These are phyloP conservation scores for Drosophila nebulosa DNA, from an alignment of 1,140 invertebrate genomes.

Conservation along the genomic window DNA sequence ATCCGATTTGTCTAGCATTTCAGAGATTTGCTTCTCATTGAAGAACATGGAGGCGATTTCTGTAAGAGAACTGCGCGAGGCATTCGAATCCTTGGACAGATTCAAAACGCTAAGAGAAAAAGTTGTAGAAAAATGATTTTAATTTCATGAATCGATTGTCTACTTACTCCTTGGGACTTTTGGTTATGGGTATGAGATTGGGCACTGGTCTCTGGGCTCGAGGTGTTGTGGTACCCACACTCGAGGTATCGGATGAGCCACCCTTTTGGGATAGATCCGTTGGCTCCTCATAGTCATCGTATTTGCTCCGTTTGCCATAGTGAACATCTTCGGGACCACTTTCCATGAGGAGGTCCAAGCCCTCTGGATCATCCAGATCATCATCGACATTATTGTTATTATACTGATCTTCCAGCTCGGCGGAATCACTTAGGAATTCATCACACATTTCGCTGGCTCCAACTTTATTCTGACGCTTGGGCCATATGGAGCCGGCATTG, in stretches of 20 bases:
- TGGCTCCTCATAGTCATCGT: slow-evolving; percentile 83
- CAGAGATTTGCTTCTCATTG: slow-evolving; percentile 74
- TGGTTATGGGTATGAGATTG: slow-evolving; percentile 86
- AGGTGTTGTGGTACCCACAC: slow-evolving; percentile 68
- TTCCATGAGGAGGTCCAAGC: slow-evolving; percentile 29
- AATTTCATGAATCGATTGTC: background rate
- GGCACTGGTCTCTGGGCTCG: slow-evolving; percentile 85
- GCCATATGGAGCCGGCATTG: slow-evolving; percentile 82
- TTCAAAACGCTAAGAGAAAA: slow-evolving; percentile 49
- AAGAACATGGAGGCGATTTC: slow-evolving; percentile 78
- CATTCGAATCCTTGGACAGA: slow-evolving; percentile 67
- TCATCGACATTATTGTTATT: slow-evolving; percentile 78
- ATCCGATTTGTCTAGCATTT: slow-evolving; percentile 76
- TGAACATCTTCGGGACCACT: slow-evolving; percentile 47
- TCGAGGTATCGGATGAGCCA: slow-evolving; percentile 78
- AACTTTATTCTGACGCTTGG: slow-evolving; percentile 85
- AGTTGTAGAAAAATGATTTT: background rate
- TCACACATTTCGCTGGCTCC: slow-evolving; percentile 85
- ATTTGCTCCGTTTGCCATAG: slow-evolving; percentile 67
- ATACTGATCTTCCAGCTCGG: slow-evolving; percentile 73
- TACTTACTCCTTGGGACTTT: slow-evolving; percentile 69
- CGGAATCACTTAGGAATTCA: slow-evolving; percentile 74
- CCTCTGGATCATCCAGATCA: slow-evolving; percentile 58
- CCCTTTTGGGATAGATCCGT: slow-evolving; percentile 81
- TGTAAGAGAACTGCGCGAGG: slow-evolving; percentile 66